Evolutionary conservation across 2,797 vertebrate species (phyloP).

Genomic region (Echiichthys vipera): DNA sequence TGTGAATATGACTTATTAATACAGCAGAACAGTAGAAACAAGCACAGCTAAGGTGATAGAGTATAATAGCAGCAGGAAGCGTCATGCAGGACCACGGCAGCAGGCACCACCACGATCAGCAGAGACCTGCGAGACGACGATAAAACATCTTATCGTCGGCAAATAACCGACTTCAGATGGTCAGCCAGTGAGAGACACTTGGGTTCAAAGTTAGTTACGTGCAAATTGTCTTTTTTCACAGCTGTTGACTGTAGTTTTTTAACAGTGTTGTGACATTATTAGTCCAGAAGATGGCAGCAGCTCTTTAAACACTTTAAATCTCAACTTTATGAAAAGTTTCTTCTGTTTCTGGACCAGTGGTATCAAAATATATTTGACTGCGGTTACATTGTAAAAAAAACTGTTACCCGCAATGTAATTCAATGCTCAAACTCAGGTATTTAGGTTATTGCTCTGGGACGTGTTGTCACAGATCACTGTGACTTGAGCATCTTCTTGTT

Average conservation of each 20-base stretch:
- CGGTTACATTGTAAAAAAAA: not conserved
- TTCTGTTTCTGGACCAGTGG: not conserved
- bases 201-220: too few species aligned
- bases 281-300: constrained; percentile 25
- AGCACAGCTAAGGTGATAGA: too few species aligned
- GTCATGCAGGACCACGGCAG: too few species aligned
- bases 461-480: not conserved
- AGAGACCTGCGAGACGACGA: too few species aligned
- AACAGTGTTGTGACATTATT: not conserved
- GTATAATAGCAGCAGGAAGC: too few species aligned
- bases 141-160: too few species aligned
- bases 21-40: too few species aligned
- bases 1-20: too few species aligned
- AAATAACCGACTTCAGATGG: too few species aligned
- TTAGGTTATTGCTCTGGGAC: not conserved
- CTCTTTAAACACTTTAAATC: not conserved
- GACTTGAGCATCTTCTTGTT: not conserved
- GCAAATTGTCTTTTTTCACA: not conserved
- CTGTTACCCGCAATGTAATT: not conserved
- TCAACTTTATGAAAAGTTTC: too few species aligned
- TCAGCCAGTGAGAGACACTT: too few species aligned
- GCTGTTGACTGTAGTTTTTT: not conserved
- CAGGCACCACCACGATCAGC: too few species aligned
- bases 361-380: not conserved
- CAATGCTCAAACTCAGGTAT: not conserved